Percentiles rank a stretch among this genome's conserved stretches.
Conservation (phyloP, 1,140 invertebrate species). For the Oryctes rhinoceros region DNA sequence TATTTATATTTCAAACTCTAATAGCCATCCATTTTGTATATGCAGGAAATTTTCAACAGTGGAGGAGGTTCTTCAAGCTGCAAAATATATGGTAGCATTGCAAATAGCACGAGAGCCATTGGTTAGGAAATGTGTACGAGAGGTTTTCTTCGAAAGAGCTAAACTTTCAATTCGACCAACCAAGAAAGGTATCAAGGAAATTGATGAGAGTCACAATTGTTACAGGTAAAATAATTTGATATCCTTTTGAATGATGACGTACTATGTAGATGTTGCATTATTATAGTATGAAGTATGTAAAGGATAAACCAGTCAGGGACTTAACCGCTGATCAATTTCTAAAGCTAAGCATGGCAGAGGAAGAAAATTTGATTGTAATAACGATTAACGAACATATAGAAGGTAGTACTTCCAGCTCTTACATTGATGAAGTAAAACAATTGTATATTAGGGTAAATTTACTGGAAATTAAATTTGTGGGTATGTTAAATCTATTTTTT, state of each 20-base stretch:
- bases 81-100: slow-evolving; percentile 92
- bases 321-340: slow-evolving; percentile 91
- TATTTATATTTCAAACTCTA: neutral
- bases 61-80: slow-evolving; percentile 87
- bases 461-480: neutral
- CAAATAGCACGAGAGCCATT: slow-evolving; percentile 93
- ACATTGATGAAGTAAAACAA: slow-evolving; percentile 91
- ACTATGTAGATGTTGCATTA: slow-evolving; percentile 16
- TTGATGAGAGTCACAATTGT: slow-evolving; percentile 92
- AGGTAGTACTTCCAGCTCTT: slow-evolving; percentile 78
- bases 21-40: slow-evolving; percentile 45
- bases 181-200: slow-evolving; percentile 90
- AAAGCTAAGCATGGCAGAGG: slow-evolving; percentile 82
- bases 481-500: slow-evolving; percentile 48
- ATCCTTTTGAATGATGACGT: neutral
- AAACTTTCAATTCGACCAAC: slow-evolving; percentile 86
- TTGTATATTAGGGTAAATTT: slow-evolving; percentile 70
- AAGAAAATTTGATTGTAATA: slow-evolving; percentile 84
- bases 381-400: slow-evolving; percentile 79
- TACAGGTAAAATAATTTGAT: slow-evolving; percentile 64
- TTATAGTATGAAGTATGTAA: slow-evolving; percentile 89
- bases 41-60: slow-evolving; percentile 66
- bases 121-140: slow-evolving; percentile 84
- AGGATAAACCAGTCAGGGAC: slow-evolving; percentile 93
- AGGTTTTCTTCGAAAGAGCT: slow-evolving; percentile 91